Percentiles rank a stretch among this genome's conserved stretches.
phyloP scores from a whole-genome alignment of 1,140 invertebrate genomes.

The Andricus grossulariae region DNA sequence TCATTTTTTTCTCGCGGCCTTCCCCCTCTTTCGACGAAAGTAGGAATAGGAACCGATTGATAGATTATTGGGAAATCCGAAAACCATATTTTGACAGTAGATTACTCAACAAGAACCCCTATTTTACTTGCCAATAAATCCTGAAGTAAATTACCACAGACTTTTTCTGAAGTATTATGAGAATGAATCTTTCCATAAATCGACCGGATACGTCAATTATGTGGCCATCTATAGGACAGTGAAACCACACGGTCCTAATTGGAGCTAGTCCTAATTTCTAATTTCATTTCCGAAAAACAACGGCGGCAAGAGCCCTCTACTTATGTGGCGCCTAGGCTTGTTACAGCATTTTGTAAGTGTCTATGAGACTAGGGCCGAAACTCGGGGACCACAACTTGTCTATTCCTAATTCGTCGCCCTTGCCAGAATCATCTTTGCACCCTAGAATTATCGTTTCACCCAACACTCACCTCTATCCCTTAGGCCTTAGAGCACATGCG shows the following conservation, averaged over 20 bases:
- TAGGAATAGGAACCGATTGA: neutral
- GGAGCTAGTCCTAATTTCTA: constrained; percentile 17
- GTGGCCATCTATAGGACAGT: neutral
- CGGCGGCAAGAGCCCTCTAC: constrained; percentile 51
- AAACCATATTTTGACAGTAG: no score
- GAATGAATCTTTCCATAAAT: neutral
- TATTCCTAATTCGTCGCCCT: constrained; percentile 50
- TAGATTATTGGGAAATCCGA: no score
- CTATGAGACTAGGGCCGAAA: neutral
- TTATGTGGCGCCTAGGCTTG: constrained; percentile 64
- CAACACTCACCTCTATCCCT: constrained; percentile 37
- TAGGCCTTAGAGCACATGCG: neutral
- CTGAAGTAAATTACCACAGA: no score
- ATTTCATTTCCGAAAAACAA: constrained; percentile 34
- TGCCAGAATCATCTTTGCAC: constrained; percentile 50
- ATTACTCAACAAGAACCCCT: no score
- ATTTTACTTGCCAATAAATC: no score
- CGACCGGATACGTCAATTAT: constrained; percentile 13
- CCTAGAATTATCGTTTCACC: constrained; percentile 53
- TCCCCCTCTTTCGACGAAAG: neutral
- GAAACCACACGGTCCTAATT: constrained; percentile 7
- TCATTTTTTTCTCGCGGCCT: constrained; percentile 3
- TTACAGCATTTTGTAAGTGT: constrained; percentile 41
- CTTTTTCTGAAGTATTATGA: no score
- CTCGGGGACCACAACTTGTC: constrained; percentile 32